Percentiles rank a stretch among this genome's conserved stretches.
phyloP scores from a whole-genome alignment of 2,888 invertebrate genomes.

The Anodontia alba region DNA sequence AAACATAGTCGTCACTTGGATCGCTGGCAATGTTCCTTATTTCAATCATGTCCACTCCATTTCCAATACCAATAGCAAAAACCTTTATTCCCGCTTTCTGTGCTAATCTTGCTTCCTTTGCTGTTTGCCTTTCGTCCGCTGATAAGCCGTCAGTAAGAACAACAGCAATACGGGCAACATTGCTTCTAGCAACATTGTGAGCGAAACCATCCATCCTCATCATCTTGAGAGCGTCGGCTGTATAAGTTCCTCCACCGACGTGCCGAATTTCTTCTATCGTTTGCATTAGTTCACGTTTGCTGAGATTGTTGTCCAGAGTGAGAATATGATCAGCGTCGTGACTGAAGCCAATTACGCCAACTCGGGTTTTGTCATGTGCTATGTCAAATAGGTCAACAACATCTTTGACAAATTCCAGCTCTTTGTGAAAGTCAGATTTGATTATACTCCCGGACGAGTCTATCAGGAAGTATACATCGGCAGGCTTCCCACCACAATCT shows the following conservation, averaged over 20 bases:
- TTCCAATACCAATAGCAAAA: constrained; percentile 79
- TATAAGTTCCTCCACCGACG: constrained; percentile 67
- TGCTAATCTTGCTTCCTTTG: constrained; percentile 65
- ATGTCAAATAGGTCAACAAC: constrained; percentile 69
- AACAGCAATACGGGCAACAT: constrained; percentile 74
- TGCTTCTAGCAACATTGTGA: constrained; percentile 44
- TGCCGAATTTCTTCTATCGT: constrained; percentile 57
- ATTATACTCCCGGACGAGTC: constrained; percentile 76
- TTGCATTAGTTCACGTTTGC: constrained; percentile 49
- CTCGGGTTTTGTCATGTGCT: constrained; percentile 60
- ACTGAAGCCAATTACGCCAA: constrained; percentile 71
- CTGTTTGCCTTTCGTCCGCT: constrained; percentile 66
- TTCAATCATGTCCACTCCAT: constrained; percentile 69
- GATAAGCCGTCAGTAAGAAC: constrained; percentile 80
- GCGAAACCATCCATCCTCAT: constrained; percentile 65
- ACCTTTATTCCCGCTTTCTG: constrained; percentile 69
- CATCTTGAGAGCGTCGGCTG: constrained; percentile 66
- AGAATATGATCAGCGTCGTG: constrained; percentile 57
- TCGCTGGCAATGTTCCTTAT: constrained; percentile 72
- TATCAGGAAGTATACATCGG: constrained; percentile 69
- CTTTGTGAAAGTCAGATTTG: constrained; percentile 72
- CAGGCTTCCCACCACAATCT: constrained; percentile 73
- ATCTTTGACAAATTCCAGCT: constrained; percentile 67
- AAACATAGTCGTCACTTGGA: constrained; percentile 70
- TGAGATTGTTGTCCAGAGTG: constrained; percentile 52